These are phyloP conservation scores for Drosophila orena DNA, from an alignment of 1,140 invertebrate genomes.

Conservation along the genomic window DNA sequence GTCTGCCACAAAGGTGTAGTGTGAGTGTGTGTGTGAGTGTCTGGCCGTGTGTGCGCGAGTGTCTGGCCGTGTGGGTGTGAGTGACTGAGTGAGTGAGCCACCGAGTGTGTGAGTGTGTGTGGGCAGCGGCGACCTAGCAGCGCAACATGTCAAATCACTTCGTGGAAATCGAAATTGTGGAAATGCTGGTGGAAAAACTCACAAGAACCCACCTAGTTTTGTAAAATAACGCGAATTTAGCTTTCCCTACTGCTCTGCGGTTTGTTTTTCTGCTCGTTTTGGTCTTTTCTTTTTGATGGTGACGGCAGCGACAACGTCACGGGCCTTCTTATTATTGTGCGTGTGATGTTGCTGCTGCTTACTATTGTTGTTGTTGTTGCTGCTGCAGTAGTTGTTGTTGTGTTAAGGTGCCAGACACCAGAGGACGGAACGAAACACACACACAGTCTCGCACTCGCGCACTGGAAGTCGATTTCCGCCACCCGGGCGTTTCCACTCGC, in stretches of 20 bases:
- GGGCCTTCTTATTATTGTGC: constrained; percentile 76
- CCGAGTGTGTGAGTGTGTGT: constrained; percentile 19
- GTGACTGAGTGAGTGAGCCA: constrained; percentile 6
- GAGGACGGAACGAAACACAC: constrained; percentile 46
- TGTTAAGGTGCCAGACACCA: constrained; percentile 49
- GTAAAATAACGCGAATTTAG: constrained; percentile 55
- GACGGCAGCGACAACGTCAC: constrained; percentile 74
- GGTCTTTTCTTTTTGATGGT: constrained; percentile 64
- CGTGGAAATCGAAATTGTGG: constrained; percentile 43
- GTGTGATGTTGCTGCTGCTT: constrained; percentile 44
- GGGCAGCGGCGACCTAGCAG: constrained; percentile 51
- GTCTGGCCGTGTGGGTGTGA: constrained; percentile 22
- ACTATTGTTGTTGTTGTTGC: constrained; percentile 20
- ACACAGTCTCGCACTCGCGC: constrained; percentile 20
- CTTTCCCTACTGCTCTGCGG: constrained; percentile 31
- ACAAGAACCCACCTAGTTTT: constrained; percentile 60
- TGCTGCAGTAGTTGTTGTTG: constrained; percentile 14
- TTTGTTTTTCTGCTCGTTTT: constrained; percentile 58
- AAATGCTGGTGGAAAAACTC: constrained; percentile 15
- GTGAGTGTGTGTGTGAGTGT: constrained; percentile 16
- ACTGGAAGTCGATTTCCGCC: constrained; percentile 29
- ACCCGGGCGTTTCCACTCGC: constrained; percentile 36
- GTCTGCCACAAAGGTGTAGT: constrained; percentile 52
- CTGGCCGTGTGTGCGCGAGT: constrained; percentile 24
- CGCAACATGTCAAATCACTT: constrained; percentile 59